phyloP scores from a whole-genome alignment of 2,888 invertebrate genomes.

The Chirona hameri region DNA sequence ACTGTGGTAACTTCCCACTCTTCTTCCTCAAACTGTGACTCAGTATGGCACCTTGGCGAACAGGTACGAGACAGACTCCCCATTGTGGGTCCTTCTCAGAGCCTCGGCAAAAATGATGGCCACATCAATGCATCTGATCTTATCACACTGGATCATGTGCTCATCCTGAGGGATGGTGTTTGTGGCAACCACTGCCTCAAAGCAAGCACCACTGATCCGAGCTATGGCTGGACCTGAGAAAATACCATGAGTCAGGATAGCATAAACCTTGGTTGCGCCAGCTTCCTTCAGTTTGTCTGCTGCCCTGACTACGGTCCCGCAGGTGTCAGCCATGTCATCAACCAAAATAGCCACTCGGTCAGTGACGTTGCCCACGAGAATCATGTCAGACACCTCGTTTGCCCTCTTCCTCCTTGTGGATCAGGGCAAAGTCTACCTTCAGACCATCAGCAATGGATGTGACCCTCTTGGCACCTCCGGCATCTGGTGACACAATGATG shows the following conservation, averaged over 20 bases:
- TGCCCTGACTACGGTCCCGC: constrained; percentile 67
- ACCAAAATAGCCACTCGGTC: constrained; percentile 88
- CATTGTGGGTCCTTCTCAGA: constrained; percentile 96
- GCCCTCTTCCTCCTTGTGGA: constrained; percentile 96
- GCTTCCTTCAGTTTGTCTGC: constrained; percentile 69
- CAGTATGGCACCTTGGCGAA: constrained; percentile 96
- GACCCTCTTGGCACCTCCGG: constrained; percentile 90
- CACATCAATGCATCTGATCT: constrained; percentile 95
- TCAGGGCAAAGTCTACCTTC: constrained; percentile 84
- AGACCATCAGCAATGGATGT: constrained; percentile 85
- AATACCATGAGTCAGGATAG: constrained; percentile 90
- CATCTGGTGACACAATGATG: constrained; percentile 93
- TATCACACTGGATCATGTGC: constrained; percentile 87
- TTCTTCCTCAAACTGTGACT: neutral
- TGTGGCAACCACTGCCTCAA: constrained; percentile 93
- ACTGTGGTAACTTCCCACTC: neutral
- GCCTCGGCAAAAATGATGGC: constrained; percentile 99
- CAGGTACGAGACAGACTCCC: constrained; percentile 96
- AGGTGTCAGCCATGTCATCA: constrained; percentile 96
- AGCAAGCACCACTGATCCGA: constrained; percentile 86
- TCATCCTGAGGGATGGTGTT: constrained; percentile 94
- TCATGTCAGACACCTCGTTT: constrained; percentile 95
- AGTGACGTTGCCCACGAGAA: constrained; percentile 90
- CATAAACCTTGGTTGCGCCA: constrained; percentile 84
- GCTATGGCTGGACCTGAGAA: constrained; percentile 92